Percentiles rank a stretch among this genome's conserved stretches.
These are phyloP conservation scores for Papilio polyxenes DNA, from an alignment of 1,140 invertebrate genomes.

Conservation along the genomic window DNA sequence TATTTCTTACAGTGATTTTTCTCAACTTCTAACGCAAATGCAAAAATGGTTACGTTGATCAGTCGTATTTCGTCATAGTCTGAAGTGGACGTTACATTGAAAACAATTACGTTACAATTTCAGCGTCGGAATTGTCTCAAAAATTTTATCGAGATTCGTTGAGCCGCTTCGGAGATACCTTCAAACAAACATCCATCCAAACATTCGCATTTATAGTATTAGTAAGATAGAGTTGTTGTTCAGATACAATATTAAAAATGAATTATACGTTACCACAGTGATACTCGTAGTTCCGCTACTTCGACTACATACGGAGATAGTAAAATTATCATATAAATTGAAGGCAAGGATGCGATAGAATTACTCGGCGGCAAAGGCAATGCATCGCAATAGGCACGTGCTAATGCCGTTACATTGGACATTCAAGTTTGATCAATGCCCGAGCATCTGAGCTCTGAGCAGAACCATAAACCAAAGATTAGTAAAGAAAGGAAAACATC, in stretches of 20 bases:
- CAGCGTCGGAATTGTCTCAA: neutral
- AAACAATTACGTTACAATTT: constrained; percentile 25
- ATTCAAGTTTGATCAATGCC: too few relatives aligned
- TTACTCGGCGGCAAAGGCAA: neutral
- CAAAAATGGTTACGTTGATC: too few relatives aligned
- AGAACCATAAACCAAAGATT: too few relatives aligned
- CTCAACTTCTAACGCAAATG: too few relatives aligned
- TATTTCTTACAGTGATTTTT: neutral
- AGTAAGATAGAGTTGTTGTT: too few relatives aligned
- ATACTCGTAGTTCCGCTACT: neutral
- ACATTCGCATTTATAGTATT: too few relatives aligned
- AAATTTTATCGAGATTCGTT: neutral
- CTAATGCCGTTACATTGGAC: neutral
- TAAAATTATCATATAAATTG: constrained; percentile 22
- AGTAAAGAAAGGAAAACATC: too few relatives aligned
- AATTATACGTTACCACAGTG: neutral
- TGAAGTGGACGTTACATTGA: constrained; percentile 5
- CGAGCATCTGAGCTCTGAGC: too few relatives aligned
- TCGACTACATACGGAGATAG: neutral
- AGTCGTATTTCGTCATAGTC: too few relatives aligned
- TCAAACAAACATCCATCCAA: too few relatives aligned
- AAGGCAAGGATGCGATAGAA: neutral
- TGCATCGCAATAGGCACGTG: constrained; percentile 9
- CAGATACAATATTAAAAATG: constrained; percentile 1
- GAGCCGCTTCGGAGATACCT: too few relatives aligned